Evolutionary conservation across 2,113 vertebrate genomes (phyloP).

Genomic region (Hippoglossus stenolepis): DNA sequence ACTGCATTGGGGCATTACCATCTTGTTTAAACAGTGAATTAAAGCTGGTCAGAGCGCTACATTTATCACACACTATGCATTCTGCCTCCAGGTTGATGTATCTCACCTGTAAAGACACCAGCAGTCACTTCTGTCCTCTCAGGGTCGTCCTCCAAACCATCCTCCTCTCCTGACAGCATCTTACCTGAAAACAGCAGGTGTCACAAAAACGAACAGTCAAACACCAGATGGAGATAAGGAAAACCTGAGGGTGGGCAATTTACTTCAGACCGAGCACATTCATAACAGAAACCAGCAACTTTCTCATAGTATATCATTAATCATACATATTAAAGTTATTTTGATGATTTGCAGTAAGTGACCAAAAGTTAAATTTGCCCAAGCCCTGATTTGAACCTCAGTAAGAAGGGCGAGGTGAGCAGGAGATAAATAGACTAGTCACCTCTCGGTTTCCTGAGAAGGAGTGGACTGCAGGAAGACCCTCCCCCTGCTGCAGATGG

Average conservation of each 20-base stretch:
- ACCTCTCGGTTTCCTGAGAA: constrained; percentile 98
- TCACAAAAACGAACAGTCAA: neutral
- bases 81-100: neutral
- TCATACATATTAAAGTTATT: neutral
- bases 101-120: constrained; percentile 88
- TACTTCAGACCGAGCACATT: constrained; percentile 4
- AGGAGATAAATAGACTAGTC: constrained; percentile 75
- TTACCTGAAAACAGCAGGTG: constrained; percentile 84
- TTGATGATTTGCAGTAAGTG: neutral
- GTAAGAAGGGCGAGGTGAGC: constrained; percentile 21
- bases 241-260: neutral
- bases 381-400: neutral
- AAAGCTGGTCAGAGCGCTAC: no score
- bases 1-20: neutral
- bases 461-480: constrained; percentile 95
- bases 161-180: constrained; percentile 91
- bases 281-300: neutral
- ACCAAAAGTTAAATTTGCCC: neutral
- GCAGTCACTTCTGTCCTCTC: constrained; percentile 89
- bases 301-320: neutral
- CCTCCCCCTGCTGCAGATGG: constrained; percentile 92
- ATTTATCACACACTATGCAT: neutral
- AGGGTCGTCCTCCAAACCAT: constrained; percentile 91
- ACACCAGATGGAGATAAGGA: no score
- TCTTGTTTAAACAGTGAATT: neutral